Evolutionary conservation across 2,797 vertebrate species (phyloP).

Genomic region (Enteromius argenteus): DNA sequence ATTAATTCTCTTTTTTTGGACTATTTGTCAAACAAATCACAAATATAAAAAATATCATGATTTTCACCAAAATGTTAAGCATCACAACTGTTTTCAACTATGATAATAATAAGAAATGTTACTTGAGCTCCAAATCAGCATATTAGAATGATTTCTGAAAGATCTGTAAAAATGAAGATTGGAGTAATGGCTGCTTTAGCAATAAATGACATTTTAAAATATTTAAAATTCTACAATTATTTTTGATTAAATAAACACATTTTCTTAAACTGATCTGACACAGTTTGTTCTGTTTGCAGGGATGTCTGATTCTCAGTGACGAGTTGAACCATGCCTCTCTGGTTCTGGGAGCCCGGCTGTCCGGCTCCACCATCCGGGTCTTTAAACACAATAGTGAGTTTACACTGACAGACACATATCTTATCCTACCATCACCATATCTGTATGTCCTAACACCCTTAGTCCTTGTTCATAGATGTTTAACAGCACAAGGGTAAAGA

Average conservation of each 20-base stretch:
- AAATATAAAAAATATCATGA: not conserved
- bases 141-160: not conserved
- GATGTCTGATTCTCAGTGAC: constrained; percentile 95
- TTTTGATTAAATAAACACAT: not conserved
- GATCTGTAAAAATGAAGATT: not conserved
- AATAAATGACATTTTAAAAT: not conserved
- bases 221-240: not conserved
- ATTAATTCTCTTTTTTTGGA: not conserved
- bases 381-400: constrained; percentile 98
- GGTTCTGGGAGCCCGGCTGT: constrained; percentile 90
- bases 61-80: not conserved
- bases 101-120: not conserved
- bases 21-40: not conserved
- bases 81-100: not conserved
- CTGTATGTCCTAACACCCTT: not conserved
- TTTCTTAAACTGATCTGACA: constrained; percentile 22
- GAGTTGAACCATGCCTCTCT: constrained; percentile 93
- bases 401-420: not conserved
- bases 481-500: not conserved
- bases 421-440: not conserved
- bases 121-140: not conserved
- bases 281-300: constrained; percentile 75
- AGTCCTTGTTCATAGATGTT: constrained; percentile 4
- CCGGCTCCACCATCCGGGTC: constrained; percentile 88
- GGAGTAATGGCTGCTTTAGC: not conserved